Evolutionary conservation across 2,113 vertebrate genomes (phyloP).

Genomic region (Triplophysa rosa): DNA sequence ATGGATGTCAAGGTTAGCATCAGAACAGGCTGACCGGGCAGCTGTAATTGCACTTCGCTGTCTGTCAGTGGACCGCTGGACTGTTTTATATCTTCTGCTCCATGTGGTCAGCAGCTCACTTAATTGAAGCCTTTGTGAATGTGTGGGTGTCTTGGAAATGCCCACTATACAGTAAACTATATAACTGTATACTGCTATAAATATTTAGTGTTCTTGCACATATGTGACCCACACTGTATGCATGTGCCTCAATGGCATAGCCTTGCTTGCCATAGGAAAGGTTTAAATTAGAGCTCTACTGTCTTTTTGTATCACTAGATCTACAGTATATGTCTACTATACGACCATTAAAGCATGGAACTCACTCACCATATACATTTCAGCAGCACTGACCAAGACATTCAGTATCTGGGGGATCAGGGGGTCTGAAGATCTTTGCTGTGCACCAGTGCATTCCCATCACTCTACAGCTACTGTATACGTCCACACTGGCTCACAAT

Average conservation of each 20-base stretch:
- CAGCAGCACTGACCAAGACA: not conserved
- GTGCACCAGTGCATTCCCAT: slow-evolving; percentile 52
- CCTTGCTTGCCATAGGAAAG: not conserved
- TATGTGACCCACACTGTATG: not conserved
- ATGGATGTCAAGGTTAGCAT: slow-evolving; percentile 12
- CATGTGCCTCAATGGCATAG: not conserved
- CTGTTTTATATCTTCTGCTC: slow-evolving; percentile 22
- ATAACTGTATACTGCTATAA: not conserved
- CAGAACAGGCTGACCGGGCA: slow-evolving; percentile 13
- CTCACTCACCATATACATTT: not conserved
- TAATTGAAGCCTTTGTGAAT: slow-evolving; percentile 45
- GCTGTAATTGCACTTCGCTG: slow-evolving; percentile 35
- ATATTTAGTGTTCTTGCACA: not conserved
- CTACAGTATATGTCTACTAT: not conserved
- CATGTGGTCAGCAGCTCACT: slow-evolving; percentile 12
- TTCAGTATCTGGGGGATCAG: slow-evolving; percentile 33
- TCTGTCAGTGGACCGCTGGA: not conserved
- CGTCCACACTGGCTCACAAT: slow-evolving; percentile 59
- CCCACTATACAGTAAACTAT: not conserved
- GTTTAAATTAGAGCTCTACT: not conserved
- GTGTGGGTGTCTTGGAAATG: slow-evolving; percentile 9
- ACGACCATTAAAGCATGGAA: not conserved
- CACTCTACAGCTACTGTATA: slow-evolving; percentile 41
- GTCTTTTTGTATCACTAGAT: not conserved
- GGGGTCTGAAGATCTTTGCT: slow-evolving; percentile 61